Conservation (phyloP, 2,888 invertebrate genomes). For the Lasioglossum lativentre region DNA sequence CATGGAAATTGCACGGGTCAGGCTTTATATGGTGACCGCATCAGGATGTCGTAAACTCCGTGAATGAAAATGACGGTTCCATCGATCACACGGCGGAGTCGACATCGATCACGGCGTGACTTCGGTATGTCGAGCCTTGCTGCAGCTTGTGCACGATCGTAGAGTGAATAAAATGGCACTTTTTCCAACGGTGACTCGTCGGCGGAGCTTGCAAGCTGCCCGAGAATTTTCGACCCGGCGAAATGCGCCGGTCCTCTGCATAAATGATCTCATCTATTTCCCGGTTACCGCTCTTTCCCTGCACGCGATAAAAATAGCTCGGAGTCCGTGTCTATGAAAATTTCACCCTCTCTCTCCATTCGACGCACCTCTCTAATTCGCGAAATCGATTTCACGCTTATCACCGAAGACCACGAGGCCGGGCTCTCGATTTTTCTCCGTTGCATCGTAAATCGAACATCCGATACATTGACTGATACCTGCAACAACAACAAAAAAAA, state of each 20-base stretch:
- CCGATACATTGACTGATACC: neutral
- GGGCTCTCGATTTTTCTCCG: neutral
- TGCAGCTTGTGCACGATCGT: constrained; percentile 5
- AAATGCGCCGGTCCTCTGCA: constrained; percentile 35
- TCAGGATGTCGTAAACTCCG: neutral
- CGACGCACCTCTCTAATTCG: constrained; percentile 40
- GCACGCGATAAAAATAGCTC: constrained; percentile 45
- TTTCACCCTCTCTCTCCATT: constrained; percentile 33
- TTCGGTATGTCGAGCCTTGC: neutral
- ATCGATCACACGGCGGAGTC: constrained; percentile 54
- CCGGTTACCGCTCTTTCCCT: constrained; percentile 23
- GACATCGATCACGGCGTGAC: constrained; percentile 54
- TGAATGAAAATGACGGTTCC: constrained; percentile 35
- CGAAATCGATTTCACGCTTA: constrained; percentile 42
- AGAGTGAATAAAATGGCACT: constrained; percentile 36
- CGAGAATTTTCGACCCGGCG: constrained; percentile 36
- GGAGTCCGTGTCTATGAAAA: constrained; percentile 48
- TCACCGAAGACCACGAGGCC: neutral
- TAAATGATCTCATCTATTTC: constrained; percentile 60
- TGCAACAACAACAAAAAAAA: neutral
- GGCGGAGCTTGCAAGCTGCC: constrained; percentile 7
- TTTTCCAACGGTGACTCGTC: constrained; percentile 42
- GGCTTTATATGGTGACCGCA: neutral
- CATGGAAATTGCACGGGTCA: neutral
- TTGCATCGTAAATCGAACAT: neutral